A percentile compares a stretch with the other conserved stretches of the same genome.
Conservation (phyloP, 2,888 invertebrate genomes). For the Uloborus plumipes region DNA sequence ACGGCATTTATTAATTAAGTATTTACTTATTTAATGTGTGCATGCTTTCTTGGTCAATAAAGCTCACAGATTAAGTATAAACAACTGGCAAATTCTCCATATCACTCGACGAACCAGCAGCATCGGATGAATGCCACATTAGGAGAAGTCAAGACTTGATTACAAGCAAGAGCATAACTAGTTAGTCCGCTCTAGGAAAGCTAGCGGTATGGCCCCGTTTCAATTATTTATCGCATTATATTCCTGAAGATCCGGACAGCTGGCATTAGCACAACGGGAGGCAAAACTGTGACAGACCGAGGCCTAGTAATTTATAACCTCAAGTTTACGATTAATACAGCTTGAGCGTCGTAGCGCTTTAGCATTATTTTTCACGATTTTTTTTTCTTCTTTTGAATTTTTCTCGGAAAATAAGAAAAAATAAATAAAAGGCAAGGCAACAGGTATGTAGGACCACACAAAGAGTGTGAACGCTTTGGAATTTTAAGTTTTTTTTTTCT, state of each 20-base stretch:
- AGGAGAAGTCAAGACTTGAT: no score
- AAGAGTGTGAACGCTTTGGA: background rate
- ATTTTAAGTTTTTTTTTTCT: no score
- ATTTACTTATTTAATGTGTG: no score
- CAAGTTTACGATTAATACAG: conserved; percentile 47
- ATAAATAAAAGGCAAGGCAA: background rate
- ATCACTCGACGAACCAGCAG: no score
- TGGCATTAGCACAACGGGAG: conserved; percentile 43
- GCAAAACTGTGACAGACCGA: conserved; percentile 47
- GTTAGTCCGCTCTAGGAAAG: no score
- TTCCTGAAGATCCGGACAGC: conserved; percentile 43
- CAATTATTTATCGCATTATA: conserved; percentile 57
- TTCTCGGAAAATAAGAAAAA: conserved; percentile 8
- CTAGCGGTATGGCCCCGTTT: conserved; percentile 14
- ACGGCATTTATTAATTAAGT: no score
- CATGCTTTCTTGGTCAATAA: no score
- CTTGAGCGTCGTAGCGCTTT: background rate
- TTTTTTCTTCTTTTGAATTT: conserved; percentile 9
- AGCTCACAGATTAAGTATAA: no score
- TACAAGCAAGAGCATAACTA: no score
- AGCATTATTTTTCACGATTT: conserved; percentile 21
- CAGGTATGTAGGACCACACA: conserved; percentile 12
- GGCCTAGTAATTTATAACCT: conserved; percentile 44
- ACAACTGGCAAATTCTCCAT: no score
- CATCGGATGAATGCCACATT: no score